Evolutionary conservation across 2,888 invertebrate genomes (phyloP), one percentile per base, ranked within the genome.

Genomic region (Zygothrica quintamaculata): DNA sequence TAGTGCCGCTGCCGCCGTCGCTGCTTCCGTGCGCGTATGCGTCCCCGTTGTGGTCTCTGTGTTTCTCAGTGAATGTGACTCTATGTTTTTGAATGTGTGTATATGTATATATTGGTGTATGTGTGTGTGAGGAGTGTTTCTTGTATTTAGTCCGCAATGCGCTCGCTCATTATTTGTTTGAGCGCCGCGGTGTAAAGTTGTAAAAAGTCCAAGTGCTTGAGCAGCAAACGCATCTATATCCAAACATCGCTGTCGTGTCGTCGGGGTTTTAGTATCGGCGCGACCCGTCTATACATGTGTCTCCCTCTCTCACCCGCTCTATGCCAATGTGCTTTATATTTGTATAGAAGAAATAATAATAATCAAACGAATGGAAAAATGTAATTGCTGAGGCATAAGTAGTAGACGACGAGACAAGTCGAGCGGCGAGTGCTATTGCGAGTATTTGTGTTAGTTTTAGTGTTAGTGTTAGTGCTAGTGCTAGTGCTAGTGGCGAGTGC

Each of bases 181-280:
- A 89, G 89, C 88, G 89, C 88, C 88, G 89, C 87, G 89, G 88
- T 88, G 89, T 89, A 88, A 89, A 89, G 89, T 89, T 89, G 89
- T 89, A 88, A 88, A 88, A 87, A 87, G 82, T 87, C 82, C 71
- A 82, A 84, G 81, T 79, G 77, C 81, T 84, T 76, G 77, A 74
- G 70, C 67, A 76, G 70, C 73, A 68, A 67, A 70, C 78, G 76
- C 74, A 74, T 64, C 74, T 71, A 74, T 74, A 74, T 67, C 71
- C 75, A 74, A 74, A 74, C 74, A 74, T 53, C 57, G 62, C 52
- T 44, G 62, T 61, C 26, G 57, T 70, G 31, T 74, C 72, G 75
- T 76, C 73, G 71, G 58, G 50, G 69, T 64, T 55, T 65, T 66
- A 53, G 69, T 69, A 65, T 65, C 65, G 57, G 57, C 48, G 56